Percentiles rank a stretch among this genome's conserved stretches.
These are phyloP conservation scores for Neoascia interrupta DNA, from an alignment of 2,888 invertebrate species.

Conservation along the genomic window DNA sequence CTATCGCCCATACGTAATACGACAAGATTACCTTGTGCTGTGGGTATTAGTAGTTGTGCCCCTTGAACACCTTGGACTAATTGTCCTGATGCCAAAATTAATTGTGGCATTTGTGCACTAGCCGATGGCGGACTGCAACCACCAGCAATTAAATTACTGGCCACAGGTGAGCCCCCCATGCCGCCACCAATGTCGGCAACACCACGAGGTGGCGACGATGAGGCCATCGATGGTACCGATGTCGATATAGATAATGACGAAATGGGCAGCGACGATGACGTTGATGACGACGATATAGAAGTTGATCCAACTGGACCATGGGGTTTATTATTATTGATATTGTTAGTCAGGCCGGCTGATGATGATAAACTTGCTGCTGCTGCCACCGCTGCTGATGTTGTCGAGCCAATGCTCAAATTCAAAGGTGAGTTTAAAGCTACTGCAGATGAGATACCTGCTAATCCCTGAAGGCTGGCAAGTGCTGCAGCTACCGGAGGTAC, in stretches of 20 bases:
- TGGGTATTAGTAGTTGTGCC: conserved; percentile 95
- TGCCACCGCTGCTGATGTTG: conserved; percentile 73
- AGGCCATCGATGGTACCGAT: conserved; percentile 76
- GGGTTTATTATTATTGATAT: conserved; percentile 69
- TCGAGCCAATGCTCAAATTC: conserved; percentile 87
- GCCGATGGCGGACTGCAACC: conserved; percentile 75
- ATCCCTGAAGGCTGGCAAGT: conserved; percentile 84
- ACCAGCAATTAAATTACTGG: conserved; percentile 66
- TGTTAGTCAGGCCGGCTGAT: conserved; percentile 63
- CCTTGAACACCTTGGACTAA: conserved; percentile 95
- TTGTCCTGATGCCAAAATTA: conserved; percentile 94
- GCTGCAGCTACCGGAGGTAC: conserved; percentile 82
- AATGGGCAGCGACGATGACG: conserved; percentile 71
- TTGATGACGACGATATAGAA: conserved; percentile 72
- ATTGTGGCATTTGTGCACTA: conserved; percentile 88
- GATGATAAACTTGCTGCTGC: conserved; percentile 75
- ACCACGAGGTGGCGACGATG: conserved; percentile 80
- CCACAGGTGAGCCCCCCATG: conserved; percentile 82
- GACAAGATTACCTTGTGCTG: conserved; percentile 89
- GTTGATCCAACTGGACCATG: conserved; percentile 65
- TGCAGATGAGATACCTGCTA: conserved; percentile 79
- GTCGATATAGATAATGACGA: conserved; percentile 73
- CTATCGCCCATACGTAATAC: not conserved
- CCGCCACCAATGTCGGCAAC: conserved; percentile 76
- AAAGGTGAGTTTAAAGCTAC: conserved; percentile 89